Evolutionary conservation across 1,140 invertebrate genomes (phyloP), one percentile per base, ranked within the genome.

Genomic region (Parapsyche elsis): DNA sequence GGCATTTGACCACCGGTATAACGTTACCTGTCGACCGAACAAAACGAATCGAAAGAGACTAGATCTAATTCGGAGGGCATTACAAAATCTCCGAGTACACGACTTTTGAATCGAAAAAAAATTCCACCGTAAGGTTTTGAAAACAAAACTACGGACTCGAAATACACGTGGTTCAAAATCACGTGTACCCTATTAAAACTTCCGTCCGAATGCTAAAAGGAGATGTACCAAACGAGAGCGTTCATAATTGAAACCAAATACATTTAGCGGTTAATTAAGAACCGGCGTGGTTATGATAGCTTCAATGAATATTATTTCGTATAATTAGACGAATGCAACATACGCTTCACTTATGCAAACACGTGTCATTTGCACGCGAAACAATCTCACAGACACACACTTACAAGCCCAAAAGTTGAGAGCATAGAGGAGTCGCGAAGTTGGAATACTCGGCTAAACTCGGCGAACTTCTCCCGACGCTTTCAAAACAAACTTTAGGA

Each of bases 1-100:
- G 24, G 64, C 64, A 67, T 21, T 67, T 67, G 64, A 67, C 64
- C 64, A 67, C 64, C 64, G 64, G 64, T 53, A 14, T 67, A 67
- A 67, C 64, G 64, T 67, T 67, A 61, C 59, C 12, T 67, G 49
- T 14, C 64, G 10, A 26, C 64, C 49, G 49, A 26, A 67, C 64
- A 26, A 10, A 61, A 61, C 12, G 21, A 23, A 61, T 19, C n/a
- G 59, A 67, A 67, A 53, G 26, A 24, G 64, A 30, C 23, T 67
- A 23, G 0, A n/a, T 24, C 57, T 61, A 61, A 61, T 61, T 61
- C 16, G 57, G 57, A 16, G 57, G 30, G 30, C 30, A 38, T 38
- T 38, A 38, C 30, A 38, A 38, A 38, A 38, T 38, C 30, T 38
- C 30, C 1, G 30, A 38, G n/a, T 38, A 7, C 30, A 38, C 30